These are phyloP conservation scores for Diadegma fenestrale DNA, from an alignment of 2,888 invertebrate species.

Conservation along the genomic window DNA sequence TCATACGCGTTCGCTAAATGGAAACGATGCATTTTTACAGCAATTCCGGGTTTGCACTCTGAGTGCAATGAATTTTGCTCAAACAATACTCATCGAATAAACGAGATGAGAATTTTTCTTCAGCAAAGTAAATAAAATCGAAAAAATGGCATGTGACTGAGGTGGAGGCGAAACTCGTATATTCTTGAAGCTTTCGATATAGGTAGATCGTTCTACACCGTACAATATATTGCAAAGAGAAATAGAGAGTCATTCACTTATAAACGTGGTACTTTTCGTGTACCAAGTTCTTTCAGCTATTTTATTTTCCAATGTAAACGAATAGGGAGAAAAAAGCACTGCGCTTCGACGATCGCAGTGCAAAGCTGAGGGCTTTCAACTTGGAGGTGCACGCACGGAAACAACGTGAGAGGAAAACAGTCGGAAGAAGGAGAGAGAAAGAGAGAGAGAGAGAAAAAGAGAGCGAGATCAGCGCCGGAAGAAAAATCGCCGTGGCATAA, in stretches of 20 bases:
- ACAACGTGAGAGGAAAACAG: constrained; percentile 70
- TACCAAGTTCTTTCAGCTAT: constrained; percentile 21
- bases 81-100: not conserved
- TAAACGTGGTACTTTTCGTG: constrained; percentile 37
- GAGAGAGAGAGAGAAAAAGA: constrained; percentile 65
- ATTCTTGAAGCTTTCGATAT: constrained; percentile 42
- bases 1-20: no score
- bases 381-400: constrained; percentile 23
- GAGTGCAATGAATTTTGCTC: no score
- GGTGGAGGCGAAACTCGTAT: constrained; percentile 46
- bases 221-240: constrained; percentile 12
- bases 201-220: not conserved
- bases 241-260: constrained; percentile 42
- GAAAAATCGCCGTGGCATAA: constrained; percentile 79
- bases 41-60: no score
- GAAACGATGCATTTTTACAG: no score
- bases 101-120: constrained; percentile 1
- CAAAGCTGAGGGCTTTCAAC: constrained; percentile 72
- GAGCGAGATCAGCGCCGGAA: constrained; percentile 63
- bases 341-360: constrained; percentile 49
- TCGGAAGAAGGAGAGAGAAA: constrained; percentile 57
- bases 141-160: constrained; percentile 54
- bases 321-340: constrained; percentile 64
- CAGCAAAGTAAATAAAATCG: constrained; percentile 37
- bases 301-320: constrained; percentile 61